phyloP scores from a whole-genome alignment of 2,797 vertebrate species.

The Acipenser transmontanus region DNA sequence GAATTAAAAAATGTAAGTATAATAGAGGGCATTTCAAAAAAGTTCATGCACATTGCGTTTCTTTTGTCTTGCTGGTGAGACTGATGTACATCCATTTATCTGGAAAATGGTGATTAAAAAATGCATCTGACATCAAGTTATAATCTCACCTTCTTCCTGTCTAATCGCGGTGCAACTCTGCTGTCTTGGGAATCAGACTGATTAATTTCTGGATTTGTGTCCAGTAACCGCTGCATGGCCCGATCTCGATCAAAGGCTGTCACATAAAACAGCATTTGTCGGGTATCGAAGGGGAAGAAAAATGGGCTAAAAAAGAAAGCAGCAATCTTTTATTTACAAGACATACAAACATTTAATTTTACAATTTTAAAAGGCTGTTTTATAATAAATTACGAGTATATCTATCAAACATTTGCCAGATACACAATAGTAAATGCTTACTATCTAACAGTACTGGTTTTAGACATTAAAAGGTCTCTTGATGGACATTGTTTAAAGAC shows the following conservation, averaged over 20 bases:
- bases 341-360: no score
- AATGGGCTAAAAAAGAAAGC: slow-evolving; percentile 73
- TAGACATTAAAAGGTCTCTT: no score
- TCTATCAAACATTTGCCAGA: no score
- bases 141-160: slow-evolving; percentile 81
- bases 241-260: slow-evolving; percentile 96
- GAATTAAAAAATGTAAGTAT: background rate
- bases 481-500: no score
- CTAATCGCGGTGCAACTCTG: slow-evolving; percentile 91
- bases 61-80: background rate
- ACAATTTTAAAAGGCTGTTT: no score
- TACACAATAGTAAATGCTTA: no score
- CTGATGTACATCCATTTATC: no score
- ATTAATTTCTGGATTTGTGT: slow-evolving; percentile 98
- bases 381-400: no score
- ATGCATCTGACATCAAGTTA: background rate
- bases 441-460: no score
- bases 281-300: slow-evolving; percentile 98
- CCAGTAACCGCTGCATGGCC: slow-evolving; percentile 94
- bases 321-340: background rate
- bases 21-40: background rate
- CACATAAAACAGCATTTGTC: slow-evolving; percentile 98
- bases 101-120: no score
- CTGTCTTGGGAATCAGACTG: slow-evolving; percentile 98
- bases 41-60: slow-evolving; percentile 36